Evolutionary conservation across 2,113 vertebrate species (phyloP).

Genomic region (Gasterosteus nipponicus): DNA sequence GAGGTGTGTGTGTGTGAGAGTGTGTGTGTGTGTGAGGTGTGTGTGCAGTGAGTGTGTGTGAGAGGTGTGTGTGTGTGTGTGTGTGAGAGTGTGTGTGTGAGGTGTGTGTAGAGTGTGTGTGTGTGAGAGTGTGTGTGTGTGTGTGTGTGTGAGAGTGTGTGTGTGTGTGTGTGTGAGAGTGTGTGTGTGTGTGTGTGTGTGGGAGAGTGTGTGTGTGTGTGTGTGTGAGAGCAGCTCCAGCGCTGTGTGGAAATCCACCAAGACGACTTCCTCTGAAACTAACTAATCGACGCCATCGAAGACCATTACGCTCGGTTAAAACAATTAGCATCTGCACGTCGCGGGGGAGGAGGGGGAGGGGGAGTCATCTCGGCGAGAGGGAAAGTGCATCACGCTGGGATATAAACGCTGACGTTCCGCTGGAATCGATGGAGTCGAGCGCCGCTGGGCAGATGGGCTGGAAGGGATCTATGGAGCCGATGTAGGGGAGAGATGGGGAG

Average conservation of each 20-base stretch:
- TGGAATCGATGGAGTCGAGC: constrained; percentile 62
- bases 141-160: not conserved
- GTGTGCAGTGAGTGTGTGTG: too few relatives aligned
- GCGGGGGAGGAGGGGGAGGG: constrained; percentile 53
- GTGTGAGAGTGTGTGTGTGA: too few relatives aligned
- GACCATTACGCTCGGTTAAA: constrained; percentile 81
- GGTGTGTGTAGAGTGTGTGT: too few relatives aligned
- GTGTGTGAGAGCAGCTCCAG: constrained; percentile 38
- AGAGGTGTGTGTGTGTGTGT: too few relatives aligned
- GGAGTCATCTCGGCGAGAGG: constrained; percentile 61
- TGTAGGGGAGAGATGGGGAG: not conserved
- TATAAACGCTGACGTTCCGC: constrained; percentile 35
- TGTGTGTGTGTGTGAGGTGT: too few relatives aligned
- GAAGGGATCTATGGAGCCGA: constrained; percentile 34
- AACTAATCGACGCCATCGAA: constrained; percentile 81
- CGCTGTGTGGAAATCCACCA: constrained; percentile 74
- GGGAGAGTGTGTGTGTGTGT: too few relatives aligned
- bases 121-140: too few relatives aligned
- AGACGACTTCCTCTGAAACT: constrained; percentile 78
- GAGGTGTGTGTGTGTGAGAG: too few relatives aligned
- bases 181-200: constrained; percentile 17
- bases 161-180: constrained; percentile 23
- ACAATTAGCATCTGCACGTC: constrained; percentile 79
- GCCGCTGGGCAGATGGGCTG: constrained; percentile 65
- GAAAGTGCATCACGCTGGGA: constrained; percentile 64